These are phyloP conservation scores for Lamproptera curius DNA, from an alignment of 2,888 invertebrate genomes.

Conservation along the genomic window DNA sequence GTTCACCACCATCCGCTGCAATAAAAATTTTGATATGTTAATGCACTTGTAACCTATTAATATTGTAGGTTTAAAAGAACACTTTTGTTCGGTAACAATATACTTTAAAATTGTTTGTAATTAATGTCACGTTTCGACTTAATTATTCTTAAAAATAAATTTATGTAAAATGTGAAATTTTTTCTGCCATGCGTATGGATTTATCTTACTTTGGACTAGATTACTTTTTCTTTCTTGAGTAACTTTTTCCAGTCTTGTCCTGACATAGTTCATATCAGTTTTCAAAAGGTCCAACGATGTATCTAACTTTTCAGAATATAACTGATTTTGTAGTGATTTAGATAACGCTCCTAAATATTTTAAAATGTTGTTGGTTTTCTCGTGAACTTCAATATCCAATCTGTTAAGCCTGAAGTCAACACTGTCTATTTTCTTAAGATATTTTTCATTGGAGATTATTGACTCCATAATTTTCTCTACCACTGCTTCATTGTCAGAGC, in stretches of 20 bases:
- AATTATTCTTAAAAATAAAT: too few species aligned
- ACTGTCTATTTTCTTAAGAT: conserved; percentile 66
- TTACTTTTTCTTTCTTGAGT: conserved; percentile 21
- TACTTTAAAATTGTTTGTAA: too few species aligned
- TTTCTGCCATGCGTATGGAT: too few species aligned
- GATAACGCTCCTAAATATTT: conserved; percentile 50
- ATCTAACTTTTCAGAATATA: conserved; percentile 41
- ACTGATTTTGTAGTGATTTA: conserved; percentile 34
- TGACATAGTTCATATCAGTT: conserved; percentile 45
- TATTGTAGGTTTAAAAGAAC: too few species aligned
- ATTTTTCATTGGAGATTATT: conserved; percentile 63
- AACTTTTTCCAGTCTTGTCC: conserved; percentile 39
- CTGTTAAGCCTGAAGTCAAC: conserved; percentile 65
- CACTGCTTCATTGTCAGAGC: conserved; percentile 54
- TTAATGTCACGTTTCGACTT: too few species aligned
- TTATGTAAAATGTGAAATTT: too few species aligned
- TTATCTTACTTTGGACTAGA: conserved; percentile 25
- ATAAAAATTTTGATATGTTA: not conserved
- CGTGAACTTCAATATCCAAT: conserved; percentile 65
- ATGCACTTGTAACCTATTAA: too few species aligned
- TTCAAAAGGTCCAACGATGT: conserved; percentile 40
- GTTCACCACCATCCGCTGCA: conserved; percentile 41
- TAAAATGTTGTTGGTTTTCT: conserved; percentile 59
- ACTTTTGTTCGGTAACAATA: too few species aligned
- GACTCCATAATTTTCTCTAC: conserved; percentile 63